Evolutionary conservation across 2,113 vertebrate genomes (phyloP).

Genomic region (Bombycilla garrulus): DNA sequence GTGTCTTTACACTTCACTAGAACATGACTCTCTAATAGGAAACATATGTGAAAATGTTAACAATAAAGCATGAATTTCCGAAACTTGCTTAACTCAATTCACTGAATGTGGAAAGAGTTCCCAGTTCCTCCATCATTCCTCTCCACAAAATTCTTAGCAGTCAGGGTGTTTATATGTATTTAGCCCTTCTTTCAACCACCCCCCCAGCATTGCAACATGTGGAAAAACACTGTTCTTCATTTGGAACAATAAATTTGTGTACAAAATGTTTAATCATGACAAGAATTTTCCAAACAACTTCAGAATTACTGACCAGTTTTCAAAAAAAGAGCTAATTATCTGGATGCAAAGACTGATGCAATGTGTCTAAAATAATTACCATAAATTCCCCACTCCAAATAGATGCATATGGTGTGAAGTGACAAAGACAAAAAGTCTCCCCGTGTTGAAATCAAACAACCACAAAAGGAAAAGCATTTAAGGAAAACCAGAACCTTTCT

Average conservation of each 20-base stretch:
- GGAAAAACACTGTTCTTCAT: slow-evolving; percentile 14
- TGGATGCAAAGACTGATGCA: not conserved
- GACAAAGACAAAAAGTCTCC: not conserved
- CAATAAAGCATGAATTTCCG: slow-evolving; percentile 10
- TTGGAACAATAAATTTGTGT: not conserved
- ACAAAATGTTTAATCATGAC: not conserved
- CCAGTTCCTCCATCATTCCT: not conserved
- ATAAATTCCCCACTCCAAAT: slow-evolving; percentile 13
- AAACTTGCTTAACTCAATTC: not conserved
- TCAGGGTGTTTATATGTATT: not conserved
- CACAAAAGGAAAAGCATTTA: not conserved
- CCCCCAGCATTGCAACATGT: not conserved
- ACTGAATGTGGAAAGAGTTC: not conserved
- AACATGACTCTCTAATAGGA: slow-evolving; percentile 40
- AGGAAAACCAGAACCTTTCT: not conserved
- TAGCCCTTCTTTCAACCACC: not conserved
- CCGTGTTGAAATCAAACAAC: not conserved
- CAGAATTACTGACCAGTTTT: not conserved
- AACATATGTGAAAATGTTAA: slow-evolving; percentile 53
- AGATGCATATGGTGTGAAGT: slow-evolving; percentile 1
- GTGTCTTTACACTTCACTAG: slow-evolving; percentile 52
- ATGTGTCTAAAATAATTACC: not conserved
- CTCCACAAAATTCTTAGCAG: not conserved
- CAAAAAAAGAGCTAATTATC: not conserved
- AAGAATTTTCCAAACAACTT: not conserved